phyloP scores from a whole-genome alignment of 2,888 invertebrate genomes.

The Tribolium freemani region DNA sequence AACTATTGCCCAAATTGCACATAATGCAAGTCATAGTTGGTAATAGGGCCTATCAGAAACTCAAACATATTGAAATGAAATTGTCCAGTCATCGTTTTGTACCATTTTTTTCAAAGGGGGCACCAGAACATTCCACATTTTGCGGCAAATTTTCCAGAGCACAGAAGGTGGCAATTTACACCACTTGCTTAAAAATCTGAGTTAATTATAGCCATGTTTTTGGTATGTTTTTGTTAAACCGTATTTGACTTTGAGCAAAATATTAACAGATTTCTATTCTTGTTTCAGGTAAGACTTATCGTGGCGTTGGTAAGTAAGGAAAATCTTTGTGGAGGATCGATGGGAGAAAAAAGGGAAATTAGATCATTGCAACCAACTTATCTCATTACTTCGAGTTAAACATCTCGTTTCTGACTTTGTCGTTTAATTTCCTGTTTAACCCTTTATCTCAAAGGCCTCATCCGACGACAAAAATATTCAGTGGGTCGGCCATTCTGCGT shows the following conservation, averaged over 20 bases:
- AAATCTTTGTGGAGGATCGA: not conserved
- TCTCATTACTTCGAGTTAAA: conserved; percentile 14
- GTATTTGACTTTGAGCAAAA: too few relatives aligned
- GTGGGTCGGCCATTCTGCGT: not conserved
- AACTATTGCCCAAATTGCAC: not conserved
- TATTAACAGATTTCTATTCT: not conserved
- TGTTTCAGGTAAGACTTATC: conserved; percentile 7
- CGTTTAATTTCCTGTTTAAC: conserved; percentile 33
- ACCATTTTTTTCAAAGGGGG: too few relatives aligned
- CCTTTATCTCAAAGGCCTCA: conserved; percentile 19
- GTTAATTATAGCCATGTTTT: too few relatives aligned
- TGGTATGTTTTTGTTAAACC: too few relatives aligned
- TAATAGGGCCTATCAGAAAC: not conserved
- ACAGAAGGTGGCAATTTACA: too few relatives aligned
- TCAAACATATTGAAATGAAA: not conserved
- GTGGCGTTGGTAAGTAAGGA: not conserved
- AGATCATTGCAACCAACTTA: conserved; percentile 6
- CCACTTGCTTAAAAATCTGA: too few relatives aligned
- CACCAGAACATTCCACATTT: too few relatives aligned
- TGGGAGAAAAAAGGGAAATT: conserved; percentile 19
- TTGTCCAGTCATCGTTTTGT: too few relatives aligned
- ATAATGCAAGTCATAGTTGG: not conserved
- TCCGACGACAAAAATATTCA: not conserved
- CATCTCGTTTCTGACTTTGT: conserved; percentile 8
- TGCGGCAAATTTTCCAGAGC: too few relatives aligned